Conservation (phyloP, 1,140 invertebrate species). For the Thaumatotibia leucotreta region DNA sequence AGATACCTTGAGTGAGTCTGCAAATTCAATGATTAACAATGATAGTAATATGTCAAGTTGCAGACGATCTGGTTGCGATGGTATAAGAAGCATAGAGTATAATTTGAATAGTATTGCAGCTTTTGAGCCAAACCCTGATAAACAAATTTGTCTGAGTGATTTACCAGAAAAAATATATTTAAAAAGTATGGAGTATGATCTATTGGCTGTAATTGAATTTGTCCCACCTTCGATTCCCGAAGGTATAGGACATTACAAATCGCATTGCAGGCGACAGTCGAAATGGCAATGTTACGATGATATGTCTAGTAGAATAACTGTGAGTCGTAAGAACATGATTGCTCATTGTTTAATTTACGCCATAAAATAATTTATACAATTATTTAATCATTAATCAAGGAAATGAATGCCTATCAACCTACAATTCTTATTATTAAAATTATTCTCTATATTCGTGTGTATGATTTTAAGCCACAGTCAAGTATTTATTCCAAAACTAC, state of each 20-base stretch:
- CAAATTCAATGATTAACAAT: conserved; percentile 6
- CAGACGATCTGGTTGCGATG: background rate
- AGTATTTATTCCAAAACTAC: background rate
- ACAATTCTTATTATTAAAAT: background rate
- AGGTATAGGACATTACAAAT: background rate
- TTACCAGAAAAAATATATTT: background rate
- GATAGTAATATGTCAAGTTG: background rate
- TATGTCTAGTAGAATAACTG: background rate
- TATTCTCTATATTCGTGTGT: background rate
- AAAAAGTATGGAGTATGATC: background rate
- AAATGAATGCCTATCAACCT: background rate
- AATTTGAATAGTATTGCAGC: background rate
- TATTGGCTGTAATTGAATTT: background rate
- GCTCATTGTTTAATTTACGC: background rate
- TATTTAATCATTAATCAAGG: background rate
- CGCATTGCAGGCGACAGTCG: background rate
- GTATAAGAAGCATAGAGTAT: background rate
- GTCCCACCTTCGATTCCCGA: background rate
- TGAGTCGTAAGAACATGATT: background rate
- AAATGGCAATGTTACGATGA: conserved; percentile 7
- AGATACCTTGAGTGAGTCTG: background rate
- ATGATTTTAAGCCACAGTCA: background rate
- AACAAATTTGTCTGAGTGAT: background rate
- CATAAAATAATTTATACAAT: background rate
- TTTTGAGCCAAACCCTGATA: background rate